Evolutionary conservation across 53 echinoderm and acorn worm species (phyloP), one percentile per base, ranked within the genome.

Genomic region (Echinometra lucunter): DNA sequence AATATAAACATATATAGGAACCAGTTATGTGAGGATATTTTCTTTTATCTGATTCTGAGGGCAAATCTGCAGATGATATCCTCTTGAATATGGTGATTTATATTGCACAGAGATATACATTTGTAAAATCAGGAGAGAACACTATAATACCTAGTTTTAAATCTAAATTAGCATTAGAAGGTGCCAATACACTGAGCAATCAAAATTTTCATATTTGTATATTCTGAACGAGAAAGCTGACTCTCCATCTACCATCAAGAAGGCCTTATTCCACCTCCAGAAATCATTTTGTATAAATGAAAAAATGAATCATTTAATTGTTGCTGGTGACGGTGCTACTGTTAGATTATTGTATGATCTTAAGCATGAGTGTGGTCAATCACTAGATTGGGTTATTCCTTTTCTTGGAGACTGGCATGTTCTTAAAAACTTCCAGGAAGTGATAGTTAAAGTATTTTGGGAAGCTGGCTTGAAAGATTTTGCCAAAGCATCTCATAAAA

Each of bases 361-460:
- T 25, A 95, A 95, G 74, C 37, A 60, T 44, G 66, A 96, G 66
- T 95, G 88, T 94, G 95, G 96, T n/a, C 58, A 94, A 49, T 34
- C 89, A 47, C 81, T 96, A 2, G 96, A 94, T 21, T 96, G 95
- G 95, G 96, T 95, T 21, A 93, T 96, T 74, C 94, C 94, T 27
- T 96, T 93, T 74, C 92, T 87, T 87, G 95, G 95, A 17, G 95
- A 96, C 60, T 96, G 96, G 95, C 96, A 96, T 66, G 74, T 96
- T 38, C 91, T 96, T 27, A 97, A 97, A 95, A 97, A 97, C 69
- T 96, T 91, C 66, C 97, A 97, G 58, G 96, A 96, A 72, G 96
- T 97, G 49, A 15, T 97, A 58, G 94, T 96, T 66, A 97, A 97
- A 37, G 92, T 97, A 45, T 97, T 94, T 94, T 97, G 96, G 96